These are phyloP conservation scores for Panurus biarmicus DNA, from an alignment of 2,113 vertebrate genomes.

Conservation along the genomic window DNA sequence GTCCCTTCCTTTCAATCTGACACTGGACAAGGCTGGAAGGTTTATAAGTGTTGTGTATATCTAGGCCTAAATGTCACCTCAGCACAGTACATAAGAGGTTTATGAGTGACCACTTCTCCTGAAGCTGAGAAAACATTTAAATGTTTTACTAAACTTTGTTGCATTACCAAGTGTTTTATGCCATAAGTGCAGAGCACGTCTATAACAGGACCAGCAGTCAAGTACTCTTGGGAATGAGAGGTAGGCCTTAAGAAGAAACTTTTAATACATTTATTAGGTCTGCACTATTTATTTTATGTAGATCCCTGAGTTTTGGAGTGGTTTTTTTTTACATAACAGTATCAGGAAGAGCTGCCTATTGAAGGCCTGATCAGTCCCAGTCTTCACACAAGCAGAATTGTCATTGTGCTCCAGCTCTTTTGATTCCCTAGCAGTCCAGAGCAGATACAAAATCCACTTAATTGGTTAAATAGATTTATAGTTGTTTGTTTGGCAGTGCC, in stretches of 20 bases:
- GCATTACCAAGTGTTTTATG: not conserved
- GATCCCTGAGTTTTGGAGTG: not conserved
- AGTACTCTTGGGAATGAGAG: not conserved
- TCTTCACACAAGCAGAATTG: not conserved
- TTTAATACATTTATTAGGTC: not conserved
- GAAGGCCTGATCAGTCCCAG: not conserved
- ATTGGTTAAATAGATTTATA: not conserved
- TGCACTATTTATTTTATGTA: not conserved
- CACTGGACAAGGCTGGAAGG: not conserved
- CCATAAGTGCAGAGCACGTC: not conserved
- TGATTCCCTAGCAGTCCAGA: not conserved
- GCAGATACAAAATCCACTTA: not conserved
- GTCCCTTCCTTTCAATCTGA: not conserved
- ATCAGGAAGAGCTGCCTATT: not conserved
- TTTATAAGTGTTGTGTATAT: not conserved
- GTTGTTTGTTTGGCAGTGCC: not conserved
- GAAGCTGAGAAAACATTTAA: not conserved
- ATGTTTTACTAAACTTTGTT: not conserved
- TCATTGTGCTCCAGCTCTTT: not conserved
- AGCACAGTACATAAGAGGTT: fast-evolving
- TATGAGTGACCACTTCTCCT: not conserved
- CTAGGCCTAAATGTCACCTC: not conserved
- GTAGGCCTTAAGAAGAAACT: not conserved
- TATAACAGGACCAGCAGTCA: not conserved
- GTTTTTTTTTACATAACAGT: not conserved